Percentiles rank a stretch among this genome's conserved stretches.
phyloP scores from a whole-genome alignment of 2,888 invertebrate species.

The Osmoderma eremita region DNA sequence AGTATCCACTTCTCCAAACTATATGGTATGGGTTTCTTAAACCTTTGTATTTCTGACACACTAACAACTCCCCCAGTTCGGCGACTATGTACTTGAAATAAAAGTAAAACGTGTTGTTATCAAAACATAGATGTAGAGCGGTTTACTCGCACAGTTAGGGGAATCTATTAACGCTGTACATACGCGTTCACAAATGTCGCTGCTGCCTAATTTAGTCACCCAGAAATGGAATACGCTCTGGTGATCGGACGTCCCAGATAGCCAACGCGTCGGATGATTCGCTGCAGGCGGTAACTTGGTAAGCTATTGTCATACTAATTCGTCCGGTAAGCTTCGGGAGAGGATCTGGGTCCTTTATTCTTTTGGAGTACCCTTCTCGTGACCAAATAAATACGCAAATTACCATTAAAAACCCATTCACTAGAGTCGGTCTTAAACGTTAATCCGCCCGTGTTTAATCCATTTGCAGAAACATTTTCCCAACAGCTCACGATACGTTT shows the following conservation, averaged over 20 bases:
- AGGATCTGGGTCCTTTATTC: not conserved
- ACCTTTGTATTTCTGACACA: not conserved
- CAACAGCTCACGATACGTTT: too few relatives aligned
- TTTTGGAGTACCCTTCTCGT: not conserved
- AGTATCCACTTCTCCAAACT: too few relatives aligned
- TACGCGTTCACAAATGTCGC: constrained; percentile 17
- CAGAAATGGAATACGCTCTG: constrained; percentile 29
- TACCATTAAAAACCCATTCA: too few relatives aligned
- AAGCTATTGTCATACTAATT: not conserved
- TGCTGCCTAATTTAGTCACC: constrained; percentile 32
- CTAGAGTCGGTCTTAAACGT: too few relatives aligned
- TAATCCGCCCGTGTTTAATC: too few relatives aligned
- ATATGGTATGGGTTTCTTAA: not conserved
- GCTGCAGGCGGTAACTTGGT: too few relatives aligned
- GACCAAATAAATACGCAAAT: not conserved
- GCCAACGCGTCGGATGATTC: constrained; percentile 5
- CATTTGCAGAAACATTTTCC: too few relatives aligned
- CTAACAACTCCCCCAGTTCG: not conserved
- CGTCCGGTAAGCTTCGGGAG: not conserved
- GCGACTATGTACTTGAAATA: constrained; percentile 1
- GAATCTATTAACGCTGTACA: constrained; percentile 27
- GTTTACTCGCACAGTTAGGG: constrained; percentile 23
- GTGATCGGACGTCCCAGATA: constrained; percentile 30
- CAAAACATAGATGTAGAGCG: constrained; percentile 28
- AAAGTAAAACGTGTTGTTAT: constrained; percentile 15